These are phyloP conservation scores for Drosophila multiciliata DNA, from an alignment of 2,888 invertebrate species.

Conservation along the genomic window DNA sequence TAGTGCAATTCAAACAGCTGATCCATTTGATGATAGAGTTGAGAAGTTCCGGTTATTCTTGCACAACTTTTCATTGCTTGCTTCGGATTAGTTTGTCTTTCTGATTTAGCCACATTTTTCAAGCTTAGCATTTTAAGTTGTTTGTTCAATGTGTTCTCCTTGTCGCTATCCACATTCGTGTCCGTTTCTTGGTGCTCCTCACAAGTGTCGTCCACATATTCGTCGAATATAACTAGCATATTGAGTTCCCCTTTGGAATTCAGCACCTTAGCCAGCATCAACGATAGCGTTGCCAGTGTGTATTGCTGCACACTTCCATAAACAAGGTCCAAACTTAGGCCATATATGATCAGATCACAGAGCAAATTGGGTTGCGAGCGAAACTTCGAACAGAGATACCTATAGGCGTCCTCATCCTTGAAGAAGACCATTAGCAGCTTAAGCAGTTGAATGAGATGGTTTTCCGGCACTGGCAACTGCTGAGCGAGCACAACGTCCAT, in stretches of 20 bases:
- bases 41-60: not conserved
- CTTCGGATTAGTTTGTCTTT: not conserved
- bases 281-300: constrained; percentile 58
- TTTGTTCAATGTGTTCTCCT: constrained; percentile 2
- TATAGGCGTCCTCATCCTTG: constrained; percentile 69
- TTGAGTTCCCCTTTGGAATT: not conserved
- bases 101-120: not conserved
- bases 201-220: not conserved
- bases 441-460: constrained; percentile 43
- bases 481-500: constrained; percentile 39
- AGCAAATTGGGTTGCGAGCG: constrained; percentile 44
- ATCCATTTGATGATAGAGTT: constrained; percentile 43
- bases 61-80: not conserved
- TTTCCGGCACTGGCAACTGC: constrained; percentile 4
- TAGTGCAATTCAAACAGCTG: constrained; percentile 69
- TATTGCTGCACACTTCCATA: constrained; percentile 61
- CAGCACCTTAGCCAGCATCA: constrained; percentile 69
- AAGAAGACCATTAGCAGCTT: constrained; percentile 76
- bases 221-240: constrained; percentile 45
- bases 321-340: constrained; percentile 36
- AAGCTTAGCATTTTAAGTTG: not conserved
- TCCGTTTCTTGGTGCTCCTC: not conserved
- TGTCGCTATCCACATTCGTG: not conserved
- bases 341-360: constrained; percentile 62
- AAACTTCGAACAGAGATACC: constrained; percentile 55